Percentiles rank a stretch among this genome's conserved stretches.
These are phyloP conservation scores for Crotalus tigris DNA, from an alignment of 2,113 vertebrate genomes.

Conservation along the genomic window DNA sequence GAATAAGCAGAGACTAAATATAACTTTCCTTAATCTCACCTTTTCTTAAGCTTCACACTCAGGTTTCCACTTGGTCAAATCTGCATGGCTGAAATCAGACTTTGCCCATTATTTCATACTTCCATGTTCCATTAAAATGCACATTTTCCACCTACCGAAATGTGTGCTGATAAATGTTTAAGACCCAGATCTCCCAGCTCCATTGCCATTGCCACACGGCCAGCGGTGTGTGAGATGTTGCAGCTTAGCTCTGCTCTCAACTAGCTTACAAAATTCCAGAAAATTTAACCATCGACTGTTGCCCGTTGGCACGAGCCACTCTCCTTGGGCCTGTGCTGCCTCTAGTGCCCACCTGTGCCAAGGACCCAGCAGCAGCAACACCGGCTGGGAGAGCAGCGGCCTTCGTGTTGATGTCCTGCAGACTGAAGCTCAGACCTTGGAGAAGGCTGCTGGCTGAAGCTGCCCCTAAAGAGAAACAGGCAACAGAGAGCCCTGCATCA, in stretches of 20 bases:
- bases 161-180: neutral
- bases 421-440: slow-evolving; percentile 95
- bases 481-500: neutral
- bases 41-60: fast-evolving
- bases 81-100: neutral
- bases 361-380: slow-evolving; percentile 46
- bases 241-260: neutral
- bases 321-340: neutral
- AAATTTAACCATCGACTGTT: neutral
- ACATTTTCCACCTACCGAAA: fast-evolving
- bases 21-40: neutral
- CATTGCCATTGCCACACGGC: neutral
- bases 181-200: neutral
- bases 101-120: neutral
- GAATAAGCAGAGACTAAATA: neutral
- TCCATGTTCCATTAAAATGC: neutral
- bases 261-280: neutral
- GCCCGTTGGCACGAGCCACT: neutral
- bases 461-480: slow-evolving; percentile 65
- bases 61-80: neutral
- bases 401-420: slow-evolving; percentile 93
- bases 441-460: slow-evolving; percentile 94
- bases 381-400: slow-evolving; percentile 74
- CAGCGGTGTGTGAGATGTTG: neutral
- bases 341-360: slow-evolving; percentile 67